phyloP scores from a whole-genome alignment of 2,888 invertebrate species.

The Sesia bembeciformis region DNA sequence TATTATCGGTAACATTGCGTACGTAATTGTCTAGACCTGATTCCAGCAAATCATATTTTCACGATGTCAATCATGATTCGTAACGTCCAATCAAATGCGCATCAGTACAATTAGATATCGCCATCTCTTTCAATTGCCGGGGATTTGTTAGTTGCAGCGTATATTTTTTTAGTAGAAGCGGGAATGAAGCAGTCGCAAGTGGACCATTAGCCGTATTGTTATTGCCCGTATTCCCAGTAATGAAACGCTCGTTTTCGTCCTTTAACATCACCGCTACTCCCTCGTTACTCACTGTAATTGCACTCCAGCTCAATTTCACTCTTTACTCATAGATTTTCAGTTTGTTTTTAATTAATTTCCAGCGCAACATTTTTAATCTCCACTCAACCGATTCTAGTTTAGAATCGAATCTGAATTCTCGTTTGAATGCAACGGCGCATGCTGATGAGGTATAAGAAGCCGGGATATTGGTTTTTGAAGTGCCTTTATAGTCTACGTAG shows the following conservation, averaged over 20 bases:
- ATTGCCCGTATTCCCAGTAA: slow-evolving; percentile 66
- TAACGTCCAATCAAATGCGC: background rate
- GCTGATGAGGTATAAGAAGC: slow-evolving; percentile 45
- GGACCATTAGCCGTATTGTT: slow-evolving; percentile 70
- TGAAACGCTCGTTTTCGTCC: slow-evolving; percentile 69
- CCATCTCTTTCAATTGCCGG: slow-evolving; percentile 11
- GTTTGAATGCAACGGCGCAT: slow-evolving; percentile 41
- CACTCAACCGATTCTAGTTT: slow-evolving; percentile 5
- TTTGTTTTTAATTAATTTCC: slow-evolving; percentile 51
- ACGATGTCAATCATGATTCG: background rate
- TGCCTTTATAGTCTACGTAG: slow-evolving; percentile 33
- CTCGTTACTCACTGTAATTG: slow-evolving; percentile 52
- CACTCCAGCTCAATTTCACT: slow-evolving; percentile 51
- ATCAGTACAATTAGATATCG: background rate
- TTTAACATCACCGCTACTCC: slow-evolving; percentile 59
- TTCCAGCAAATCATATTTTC: background rate
- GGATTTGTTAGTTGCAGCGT: slow-evolving; percentile 40
- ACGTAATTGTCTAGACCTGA: background rate
- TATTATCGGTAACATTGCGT: background rate
- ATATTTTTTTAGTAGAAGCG: slow-evolving; percentile 47
- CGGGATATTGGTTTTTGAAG: slow-evolving; percentile 47
- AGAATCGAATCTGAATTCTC: slow-evolving; percentile 14
- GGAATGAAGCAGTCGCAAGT: slow-evolving; percentile 53
- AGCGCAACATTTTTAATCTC: slow-evolving; percentile 20
- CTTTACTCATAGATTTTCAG: slow-evolving; percentile 39